phyloP scores from a whole-genome alignment of 2,888 invertebrate species.

The Calephelis perditalis region DNA sequence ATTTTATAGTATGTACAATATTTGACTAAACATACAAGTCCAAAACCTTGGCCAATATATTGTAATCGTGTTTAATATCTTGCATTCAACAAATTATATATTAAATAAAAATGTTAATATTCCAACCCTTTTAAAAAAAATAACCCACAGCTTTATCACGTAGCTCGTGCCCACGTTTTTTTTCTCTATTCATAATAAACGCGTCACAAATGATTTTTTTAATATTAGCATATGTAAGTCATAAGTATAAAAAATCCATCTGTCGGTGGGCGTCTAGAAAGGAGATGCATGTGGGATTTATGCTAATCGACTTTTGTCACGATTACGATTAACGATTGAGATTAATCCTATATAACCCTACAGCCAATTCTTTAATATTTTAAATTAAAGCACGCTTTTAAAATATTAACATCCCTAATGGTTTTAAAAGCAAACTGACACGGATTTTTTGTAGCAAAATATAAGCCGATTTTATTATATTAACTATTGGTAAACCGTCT shows the following conservation, averaged over 20 bases:
- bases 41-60: no score
- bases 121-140: conserved; percentile 14
- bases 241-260: conserved; percentile 52
- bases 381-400: no score
- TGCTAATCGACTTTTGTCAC: conserved; percentile 47
- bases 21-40: no score
- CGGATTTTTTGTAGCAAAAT: neutral
- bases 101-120: no score
- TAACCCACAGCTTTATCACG: conserved; percentile 25
- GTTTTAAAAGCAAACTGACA: no score
- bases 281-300: conserved; percentile 55
- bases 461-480: neutral
- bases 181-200: conserved; percentile 46
- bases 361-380: conserved; percentile 7
- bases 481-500: no score
- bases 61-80: no score
- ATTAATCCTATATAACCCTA: conserved; percentile 16
- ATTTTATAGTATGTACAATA: no score
- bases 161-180: conserved; percentile 66
- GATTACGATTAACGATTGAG: conserved; percentile 40
- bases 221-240: conserved; percentile 60
- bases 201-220: conserved; percentile 23
- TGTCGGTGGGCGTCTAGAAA: conserved; percentile 56
- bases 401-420: no score
- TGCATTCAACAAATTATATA: no score